Percentiles rank a stretch among this genome's conserved stretches.
These are phyloP conservation scores for Leuctra nigra DNA, from an alignment of 2,888 invertebrate genomes.

Conservation along the genomic window DNA sequence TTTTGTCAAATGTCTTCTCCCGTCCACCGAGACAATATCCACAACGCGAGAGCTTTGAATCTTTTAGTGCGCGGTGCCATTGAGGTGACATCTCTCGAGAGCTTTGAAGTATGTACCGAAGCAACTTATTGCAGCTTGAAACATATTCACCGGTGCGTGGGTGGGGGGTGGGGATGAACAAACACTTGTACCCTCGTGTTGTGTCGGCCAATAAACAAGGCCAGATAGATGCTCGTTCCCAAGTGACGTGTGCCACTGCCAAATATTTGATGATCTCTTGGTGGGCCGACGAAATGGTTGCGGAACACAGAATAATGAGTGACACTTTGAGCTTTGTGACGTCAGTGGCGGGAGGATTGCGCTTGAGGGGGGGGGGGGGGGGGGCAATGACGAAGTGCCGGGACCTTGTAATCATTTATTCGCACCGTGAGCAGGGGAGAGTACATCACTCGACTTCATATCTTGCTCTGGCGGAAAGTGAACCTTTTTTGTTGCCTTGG, in stretches of 20 bases:
- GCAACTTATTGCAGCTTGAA: not conserved
- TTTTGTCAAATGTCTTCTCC: no score
- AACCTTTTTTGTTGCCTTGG: no score
- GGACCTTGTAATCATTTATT: no score
- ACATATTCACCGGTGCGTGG: no score
- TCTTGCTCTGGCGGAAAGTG: no score
- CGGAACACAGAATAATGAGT: not conserved
- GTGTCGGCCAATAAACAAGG: not conserved
- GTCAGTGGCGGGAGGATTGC: not conserved
- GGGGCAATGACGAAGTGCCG: no score
- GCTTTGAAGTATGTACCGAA: not conserved
- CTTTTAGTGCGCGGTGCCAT: not conserved
- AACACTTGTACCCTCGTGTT: not conserved
- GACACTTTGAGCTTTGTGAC: not conserved
- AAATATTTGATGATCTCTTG: slow-evolving; percentile 2
- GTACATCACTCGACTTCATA: no score
- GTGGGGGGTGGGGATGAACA: no score
- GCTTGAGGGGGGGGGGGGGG: not conserved
- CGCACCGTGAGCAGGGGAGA: no score
- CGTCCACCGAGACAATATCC: no score
- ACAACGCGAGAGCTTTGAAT: slow-evolving; percentile 4
- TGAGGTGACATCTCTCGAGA: not conserved
- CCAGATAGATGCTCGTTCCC: not conserved
- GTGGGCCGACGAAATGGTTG: not conserved
- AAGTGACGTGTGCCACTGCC: not conserved